Evolutionary conservation across 2,888 invertebrate genomes (phyloP).

Genomic region (Anaspis maculata): DNA sequence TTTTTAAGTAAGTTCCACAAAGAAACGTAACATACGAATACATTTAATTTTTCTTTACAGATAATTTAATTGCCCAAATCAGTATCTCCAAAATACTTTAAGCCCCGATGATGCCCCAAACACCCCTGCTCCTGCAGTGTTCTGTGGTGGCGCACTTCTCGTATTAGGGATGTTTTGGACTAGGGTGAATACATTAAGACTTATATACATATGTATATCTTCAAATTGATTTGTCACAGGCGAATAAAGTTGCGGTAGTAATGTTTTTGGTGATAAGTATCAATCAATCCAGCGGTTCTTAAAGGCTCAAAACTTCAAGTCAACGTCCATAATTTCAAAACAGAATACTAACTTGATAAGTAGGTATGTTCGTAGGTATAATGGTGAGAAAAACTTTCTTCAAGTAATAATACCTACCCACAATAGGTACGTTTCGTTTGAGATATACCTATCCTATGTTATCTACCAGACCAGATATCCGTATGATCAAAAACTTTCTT

Average conservation of each 20-base stretch:
- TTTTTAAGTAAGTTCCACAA: too few species aligned
- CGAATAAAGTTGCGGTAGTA: constrained; percentile 40
- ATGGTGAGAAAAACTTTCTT: neutral
- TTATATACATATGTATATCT: constrained; percentile 44
- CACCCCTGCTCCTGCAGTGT: constrained; percentile 19
- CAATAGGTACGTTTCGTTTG: too few species aligned
- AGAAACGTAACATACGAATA: too few species aligned
- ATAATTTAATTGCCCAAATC: neutral
- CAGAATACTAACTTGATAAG: too few species aligned
- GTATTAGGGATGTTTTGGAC: constrained; percentile 33
- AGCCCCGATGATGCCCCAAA: constrained; percentile 1
- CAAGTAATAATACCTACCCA: neutral
- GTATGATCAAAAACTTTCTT: too few species aligned
- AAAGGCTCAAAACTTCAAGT: neutral
- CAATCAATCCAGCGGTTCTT: constrained; percentile 31
- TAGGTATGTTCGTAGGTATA: neutral
- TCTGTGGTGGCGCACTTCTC: constrained; percentile 29
- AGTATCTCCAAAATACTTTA: neutral
- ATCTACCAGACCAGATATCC: too few species aligned
- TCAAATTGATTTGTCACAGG: constrained; percentile 46
- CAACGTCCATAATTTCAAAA: neutral
- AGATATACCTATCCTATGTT: too few species aligned
- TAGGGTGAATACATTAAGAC: constrained; percentile 41
- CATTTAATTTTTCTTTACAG: too few species aligned
- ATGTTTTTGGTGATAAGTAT: constrained; percentile 42